A percentile compares a stretch with the other conserved stretches of the same genome.
Evolutionary conservation across 2,113 vertebrate species (phyloP).

Genomic region (Sinocyclocheilus maitianheensis): DNA sequence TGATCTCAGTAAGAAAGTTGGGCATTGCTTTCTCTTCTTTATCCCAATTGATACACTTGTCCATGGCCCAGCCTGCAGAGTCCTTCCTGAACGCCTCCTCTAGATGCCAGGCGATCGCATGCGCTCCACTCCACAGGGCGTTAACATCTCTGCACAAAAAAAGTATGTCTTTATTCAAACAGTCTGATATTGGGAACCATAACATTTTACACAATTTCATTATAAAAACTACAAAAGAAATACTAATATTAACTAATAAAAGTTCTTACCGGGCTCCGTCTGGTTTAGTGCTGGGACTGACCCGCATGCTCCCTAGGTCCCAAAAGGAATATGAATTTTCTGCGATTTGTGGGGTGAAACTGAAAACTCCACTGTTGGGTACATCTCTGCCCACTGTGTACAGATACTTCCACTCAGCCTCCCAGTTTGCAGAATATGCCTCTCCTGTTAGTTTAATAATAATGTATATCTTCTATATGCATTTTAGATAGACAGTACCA

Average conservation of each 20-base stretch:
- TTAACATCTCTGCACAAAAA: conserved; percentile 76
- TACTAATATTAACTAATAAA: not conserved
- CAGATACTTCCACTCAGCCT: conserved; percentile 82
- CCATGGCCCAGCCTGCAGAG: conserved; percentile 80
- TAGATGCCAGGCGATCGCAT: conserved; percentile 93
- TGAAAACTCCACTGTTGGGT: conserved; percentile 79
- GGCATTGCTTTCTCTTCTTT: conserved; percentile 79
- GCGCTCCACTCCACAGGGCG: conserved; percentile 83
- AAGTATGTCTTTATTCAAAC: not conserved
- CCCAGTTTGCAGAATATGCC: conserved; percentile 78
- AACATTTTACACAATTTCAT: no score
- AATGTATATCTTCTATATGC: not conserved
- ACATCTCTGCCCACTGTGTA: conserved; percentile 77
- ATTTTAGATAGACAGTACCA: not conserved
- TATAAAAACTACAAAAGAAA: no score
- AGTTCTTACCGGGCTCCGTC: conserved; percentile 73
- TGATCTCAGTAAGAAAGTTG: conserved; percentile 81
- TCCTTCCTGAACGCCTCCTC: conserved; percentile 80
- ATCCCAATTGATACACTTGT: conserved; percentile 86
- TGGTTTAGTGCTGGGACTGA: conserved; percentile 65
- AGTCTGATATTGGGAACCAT: not conserved
- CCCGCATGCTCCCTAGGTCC: conserved; percentile 83
- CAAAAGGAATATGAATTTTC: conserved; percentile 65
- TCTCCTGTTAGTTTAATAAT: conserved; percentile 62
- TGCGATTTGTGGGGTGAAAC: conserved; percentile 78